Evolutionary conservation across 2,113 vertebrate genomes (phyloP), one percentile per base, ranked within the genome.

Genomic region (Muntiacus reevesi): DNA sequence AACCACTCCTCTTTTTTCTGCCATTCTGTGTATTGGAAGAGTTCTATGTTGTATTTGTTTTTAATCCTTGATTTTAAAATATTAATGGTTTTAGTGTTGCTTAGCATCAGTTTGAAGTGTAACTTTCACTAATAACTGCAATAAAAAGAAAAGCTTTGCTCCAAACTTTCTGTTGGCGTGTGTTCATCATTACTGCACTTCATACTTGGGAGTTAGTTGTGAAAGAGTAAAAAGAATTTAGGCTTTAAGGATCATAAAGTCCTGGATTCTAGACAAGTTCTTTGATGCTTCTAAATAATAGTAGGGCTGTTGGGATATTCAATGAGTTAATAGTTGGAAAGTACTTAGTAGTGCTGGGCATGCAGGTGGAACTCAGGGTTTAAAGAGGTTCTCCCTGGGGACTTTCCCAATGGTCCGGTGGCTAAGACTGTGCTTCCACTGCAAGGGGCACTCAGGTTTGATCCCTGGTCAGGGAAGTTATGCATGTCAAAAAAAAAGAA

Each of bases 91-190:
- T 99, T 99, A 99, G 98, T 98, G 99, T 99, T 97, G 99, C 99
- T 99, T 99, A 99, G 99, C 99, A 98, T 99, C 98, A 98, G 98
- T 99, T 99, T 99, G 99, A 99, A 98, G 99, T 99, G 99, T 99
- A 99, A 98, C 98, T 99, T 99, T 99, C 99, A 99, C 99, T 99
- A 99, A 99, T 99, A 99, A 98, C 99, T 99, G 99, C 99, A 99
- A 99, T 99, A 99, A 99, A 99, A 99, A 99, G 99, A 98, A 98
- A 97, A 95, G 96, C 97, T 96, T 97, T 97, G 98, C 98, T 97
- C 94, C 93, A 98, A 64, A 93, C 92, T 87, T 83, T 28, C 71
- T 76, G 71, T 43, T 87, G 2, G 76, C 54, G 67, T 91, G 78
- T 91, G 76, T 47, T 88, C 40, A 3, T 97, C 83, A 36, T 67